Conservation (phyloP, 2,888 invertebrate species). For the Seladonia tumulorum region DNA sequence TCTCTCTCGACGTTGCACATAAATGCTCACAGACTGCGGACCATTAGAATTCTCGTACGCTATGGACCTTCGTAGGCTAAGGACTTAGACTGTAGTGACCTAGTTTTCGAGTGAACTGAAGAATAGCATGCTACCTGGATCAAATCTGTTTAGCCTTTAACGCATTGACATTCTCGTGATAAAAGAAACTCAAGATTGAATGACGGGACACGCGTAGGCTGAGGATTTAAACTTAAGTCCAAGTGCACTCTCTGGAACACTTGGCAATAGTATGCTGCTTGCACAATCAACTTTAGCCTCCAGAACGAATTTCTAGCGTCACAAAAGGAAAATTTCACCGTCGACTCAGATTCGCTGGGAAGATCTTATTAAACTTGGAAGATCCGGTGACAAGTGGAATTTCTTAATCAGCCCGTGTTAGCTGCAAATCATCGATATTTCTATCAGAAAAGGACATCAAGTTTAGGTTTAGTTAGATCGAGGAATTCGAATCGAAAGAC, state of each 20-base stretch:
- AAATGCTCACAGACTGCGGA: slow-evolving; percentile 50
- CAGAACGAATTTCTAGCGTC: not conserved
- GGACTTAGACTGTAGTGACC: not conserved
- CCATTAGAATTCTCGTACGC: slow-evolving; percentile 21
- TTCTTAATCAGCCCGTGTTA: not conserved
- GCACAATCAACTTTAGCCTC: not conserved
- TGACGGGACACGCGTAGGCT: not conserved
- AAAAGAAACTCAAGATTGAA: not conserved
- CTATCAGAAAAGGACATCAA: not conserved
- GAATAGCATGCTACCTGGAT: not conserved
- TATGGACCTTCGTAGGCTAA: slow-evolving; percentile 20
- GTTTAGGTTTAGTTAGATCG: no score
- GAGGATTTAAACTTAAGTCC: not conserved
- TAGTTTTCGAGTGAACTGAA: not conserved
- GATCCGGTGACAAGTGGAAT: not conserved
- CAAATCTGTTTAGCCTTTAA: not conserved
- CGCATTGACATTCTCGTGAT: not conserved
- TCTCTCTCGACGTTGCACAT: slow-evolving; percentile 53
- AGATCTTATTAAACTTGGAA: not conserved
- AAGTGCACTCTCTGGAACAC: not conserved
- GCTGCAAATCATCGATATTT: not conserved
- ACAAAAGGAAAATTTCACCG: not conserved
- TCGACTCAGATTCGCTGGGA: not conserved
- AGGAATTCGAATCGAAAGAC: no score
- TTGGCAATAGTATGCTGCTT: not conserved